phyloP scores from a whole-genome alignment of 2,113 vertebrate genomes.

The Rhea americana region DNA sequence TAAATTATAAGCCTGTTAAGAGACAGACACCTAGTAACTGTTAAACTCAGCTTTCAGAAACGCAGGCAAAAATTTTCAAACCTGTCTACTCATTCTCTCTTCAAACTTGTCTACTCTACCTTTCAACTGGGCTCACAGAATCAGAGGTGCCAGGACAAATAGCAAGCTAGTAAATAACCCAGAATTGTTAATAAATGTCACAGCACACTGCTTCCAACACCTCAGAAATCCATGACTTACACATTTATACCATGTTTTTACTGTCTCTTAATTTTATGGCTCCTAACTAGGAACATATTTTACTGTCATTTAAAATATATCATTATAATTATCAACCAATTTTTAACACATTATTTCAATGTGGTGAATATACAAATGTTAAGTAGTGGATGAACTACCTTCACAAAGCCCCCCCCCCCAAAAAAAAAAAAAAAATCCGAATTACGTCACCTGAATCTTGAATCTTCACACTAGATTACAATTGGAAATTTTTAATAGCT shows the following conservation, averaged over 20 bases:
- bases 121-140: not conserved
- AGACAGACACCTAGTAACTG: not conserved
- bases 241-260: not conserved
- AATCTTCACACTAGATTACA: not conserved
- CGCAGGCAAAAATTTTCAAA: not conserved
- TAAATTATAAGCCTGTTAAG: not conserved
- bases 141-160: not conserved
- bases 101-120: not conserved
- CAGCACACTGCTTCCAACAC: not conserved
- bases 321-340: not conserved
- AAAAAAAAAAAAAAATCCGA: not conserved
- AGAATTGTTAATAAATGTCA: not conserved
- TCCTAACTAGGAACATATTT: not conserved
- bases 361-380: not conserved
- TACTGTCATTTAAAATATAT: slow-evolving; percentile 1
- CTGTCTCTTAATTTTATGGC: slow-evolving; percentile 1
- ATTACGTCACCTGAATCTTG: not conserved
- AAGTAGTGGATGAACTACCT: not conserved
- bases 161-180: not conserved
- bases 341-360: not conserved
- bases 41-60: not conserved
- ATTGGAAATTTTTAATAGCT: not conserved
- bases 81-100: not conserved
- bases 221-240: not conserved
- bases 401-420: not conserved